phyloP scores from a whole-genome alignment of 2,888 invertebrate species.

The Oithona nana region DNA sequence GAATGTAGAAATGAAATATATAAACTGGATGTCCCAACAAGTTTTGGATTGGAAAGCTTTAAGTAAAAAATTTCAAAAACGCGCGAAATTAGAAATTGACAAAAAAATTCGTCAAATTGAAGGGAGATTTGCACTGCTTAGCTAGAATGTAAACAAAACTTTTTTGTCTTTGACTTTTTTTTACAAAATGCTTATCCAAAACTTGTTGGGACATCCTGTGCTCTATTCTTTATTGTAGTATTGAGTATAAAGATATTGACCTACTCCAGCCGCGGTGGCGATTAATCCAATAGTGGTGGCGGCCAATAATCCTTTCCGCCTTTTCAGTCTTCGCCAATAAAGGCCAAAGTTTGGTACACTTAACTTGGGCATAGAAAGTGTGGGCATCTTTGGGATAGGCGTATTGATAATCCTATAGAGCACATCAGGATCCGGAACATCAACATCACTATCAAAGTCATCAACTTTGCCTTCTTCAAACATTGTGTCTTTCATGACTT shows the following conservation, averaged over 20 bases:
- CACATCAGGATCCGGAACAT: background rate
- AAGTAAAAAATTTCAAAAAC: too few relatives aligned
- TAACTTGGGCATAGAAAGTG: background rate
- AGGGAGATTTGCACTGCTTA: too few relatives aligned
- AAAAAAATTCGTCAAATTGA: too few relatives aligned
- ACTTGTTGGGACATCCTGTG: too few relatives aligned
- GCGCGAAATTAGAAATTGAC: too few relatives aligned
- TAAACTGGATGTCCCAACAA: too few relatives aligned
- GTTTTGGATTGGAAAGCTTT: background rate
- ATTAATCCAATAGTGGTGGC: background rate
- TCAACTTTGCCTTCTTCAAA: slow-evolving; percentile 6
- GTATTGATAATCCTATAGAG: slow-evolving; percentile 3
- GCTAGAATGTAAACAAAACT: too few relatives aligned
- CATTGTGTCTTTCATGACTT: slow-evolving; percentile 17
- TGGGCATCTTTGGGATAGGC: background rate
- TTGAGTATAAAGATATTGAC: background rate
- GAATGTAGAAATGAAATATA: background rate
- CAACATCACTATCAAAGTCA: slow-evolving; percentile 2
- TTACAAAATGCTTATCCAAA: too few relatives aligned
- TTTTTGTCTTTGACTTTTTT: too few relatives aligned
- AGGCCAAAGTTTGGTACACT: background rate
- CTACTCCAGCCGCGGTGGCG: background rate
- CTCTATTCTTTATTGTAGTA: too few relatives aligned
- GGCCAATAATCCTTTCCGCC: background rate
- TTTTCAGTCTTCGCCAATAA: background rate